Conservation (phyloP, 2,888 invertebrate genomes). For the Bembecia ichneumoniformis region DNA sequence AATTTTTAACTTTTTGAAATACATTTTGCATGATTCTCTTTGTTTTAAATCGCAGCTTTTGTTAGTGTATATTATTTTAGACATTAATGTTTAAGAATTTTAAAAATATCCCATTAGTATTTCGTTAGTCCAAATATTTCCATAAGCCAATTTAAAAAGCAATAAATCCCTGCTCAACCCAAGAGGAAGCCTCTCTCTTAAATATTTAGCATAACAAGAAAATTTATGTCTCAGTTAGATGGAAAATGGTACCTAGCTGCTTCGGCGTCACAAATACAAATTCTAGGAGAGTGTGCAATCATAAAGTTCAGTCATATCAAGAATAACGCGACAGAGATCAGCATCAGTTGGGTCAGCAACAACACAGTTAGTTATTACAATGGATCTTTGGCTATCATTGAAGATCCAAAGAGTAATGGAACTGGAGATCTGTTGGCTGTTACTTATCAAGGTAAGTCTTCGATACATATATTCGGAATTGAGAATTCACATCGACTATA, state of each 20-base stretch:
- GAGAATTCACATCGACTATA: too few species aligned
- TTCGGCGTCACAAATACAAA: conserved; percentile 39
- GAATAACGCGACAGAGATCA: conserved; percentile 46
- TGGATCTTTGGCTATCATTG: conserved; percentile 46
- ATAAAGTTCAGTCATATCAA: conserved; percentile 52
- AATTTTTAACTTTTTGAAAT: too few species aligned
- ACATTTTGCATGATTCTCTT: too few species aligned
- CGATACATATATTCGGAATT: not conserved
- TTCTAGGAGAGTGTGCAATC: conserved; percentile 51
- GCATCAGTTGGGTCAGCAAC: conserved; percentile 54
- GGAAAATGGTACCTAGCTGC: conserved; percentile 56
- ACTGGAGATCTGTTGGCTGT: conserved; percentile 47
- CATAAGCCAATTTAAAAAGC: too few species aligned
- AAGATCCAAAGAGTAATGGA: conserved; percentile 38
- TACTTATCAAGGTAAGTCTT: conserved; percentile 43
- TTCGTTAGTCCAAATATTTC: too few species aligned
- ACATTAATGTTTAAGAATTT: too few species aligned
- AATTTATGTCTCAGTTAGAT: conserved; percentile 33
- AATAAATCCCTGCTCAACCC: too few species aligned
- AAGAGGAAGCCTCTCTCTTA: too few species aligned
- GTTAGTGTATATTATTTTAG: too few species aligned
- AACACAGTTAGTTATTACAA: conserved; percentile 50
- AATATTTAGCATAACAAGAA: not conserved
- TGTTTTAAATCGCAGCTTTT: too few species aligned
- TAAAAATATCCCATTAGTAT: too few species aligned